phyloP scores from a whole-genome alignment of 2,888 invertebrate genomes.

The Coelinius sp. region DNA sequence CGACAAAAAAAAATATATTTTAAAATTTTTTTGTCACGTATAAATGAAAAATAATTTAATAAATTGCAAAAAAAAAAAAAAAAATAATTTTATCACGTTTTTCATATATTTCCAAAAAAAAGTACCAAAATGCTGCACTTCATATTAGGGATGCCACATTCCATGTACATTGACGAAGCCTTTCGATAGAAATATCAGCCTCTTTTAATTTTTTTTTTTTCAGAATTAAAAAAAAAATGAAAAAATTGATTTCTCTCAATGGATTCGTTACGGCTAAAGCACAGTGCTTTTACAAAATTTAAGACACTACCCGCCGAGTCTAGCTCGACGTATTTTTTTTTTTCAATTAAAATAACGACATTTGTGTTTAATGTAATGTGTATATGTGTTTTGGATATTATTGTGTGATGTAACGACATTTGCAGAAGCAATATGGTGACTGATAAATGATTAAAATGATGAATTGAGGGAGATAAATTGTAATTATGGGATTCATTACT shows the following conservation, averaged over 20 bases:
- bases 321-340: conserved; percentile 55
- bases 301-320: conserved; percentile 56
- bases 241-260: conserved; percentile 9
- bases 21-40: conserved; percentile 19
- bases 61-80: not conserved
- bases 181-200: conserved; percentile 58
- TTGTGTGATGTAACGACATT: conserved; percentile 44
- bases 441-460: conserved; percentile 33
- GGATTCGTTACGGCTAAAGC: conserved; percentile 55
- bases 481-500: too few relatives aligned
- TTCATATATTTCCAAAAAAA: conserved; percentile 33
- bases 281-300: conserved; percentile 62
- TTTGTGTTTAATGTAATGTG: conserved; percentile 32
- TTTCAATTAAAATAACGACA: conserved; percentile 33
- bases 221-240: conserved; percentile 13
- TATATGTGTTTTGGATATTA: conserved; percentile 4
- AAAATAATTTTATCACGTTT: not conserved
- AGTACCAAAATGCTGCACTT: conserved; percentile 67
- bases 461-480: not conserved
- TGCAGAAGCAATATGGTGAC: conserved; percentile 56
- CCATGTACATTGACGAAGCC: conserved; percentile 70
- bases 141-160: conserved; percentile 69
- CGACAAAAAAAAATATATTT: conserved; percentile 17
- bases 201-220: conserved; percentile 34
- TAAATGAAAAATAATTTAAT: not conserved